These are phyloP conservation scores for Bedellia somnulentella DNA, from an alignment of 2,888 invertebrate genomes.

Conservation along the genomic window DNA sequence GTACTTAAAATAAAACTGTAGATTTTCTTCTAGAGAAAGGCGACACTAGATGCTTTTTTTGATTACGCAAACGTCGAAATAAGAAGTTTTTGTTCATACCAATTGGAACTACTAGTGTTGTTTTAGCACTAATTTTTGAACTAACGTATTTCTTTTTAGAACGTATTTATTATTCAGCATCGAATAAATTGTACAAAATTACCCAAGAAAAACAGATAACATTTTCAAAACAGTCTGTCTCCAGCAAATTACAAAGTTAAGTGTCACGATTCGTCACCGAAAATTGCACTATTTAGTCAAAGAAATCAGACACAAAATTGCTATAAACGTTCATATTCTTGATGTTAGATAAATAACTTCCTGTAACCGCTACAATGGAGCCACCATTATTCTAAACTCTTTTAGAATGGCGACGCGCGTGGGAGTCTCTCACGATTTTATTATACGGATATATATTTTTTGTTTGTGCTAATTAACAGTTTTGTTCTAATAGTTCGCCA, in stretches of 20 bases:
- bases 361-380: slow-evolving; percentile 51
- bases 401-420: slow-evolving; percentile 42
- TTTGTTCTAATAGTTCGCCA: slow-evolving; percentile 40
- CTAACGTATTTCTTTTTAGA: too few species aligned
- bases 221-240: too few species aligned
- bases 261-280: slow-evolving; percentile 25
- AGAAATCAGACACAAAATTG: slow-evolving; percentile 56
- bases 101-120: too few species aligned
- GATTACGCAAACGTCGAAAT: too few species aligned
- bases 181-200: too few species aligned
- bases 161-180: too few species aligned
- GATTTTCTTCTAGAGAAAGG: too few species aligned
- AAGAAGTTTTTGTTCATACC: too few species aligned
- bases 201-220: too few species aligned
- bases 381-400: slow-evolving; percentile 47
- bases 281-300: slow-evolving; percentile 53
- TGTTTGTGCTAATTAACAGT: slow-evolving; percentile 57
- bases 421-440: slow-evolving; percentile 51
- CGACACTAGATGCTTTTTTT: too few species aligned
- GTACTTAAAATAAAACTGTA: too few species aligned
- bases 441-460: slow-evolving; percentile 58
- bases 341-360: slow-evolving; percentile 62
- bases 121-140: too few species aligned
- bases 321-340: slow-evolving; percentile 59
- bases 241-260: slow-evolving; percentile 15